Evolutionary conservation across 1,140 invertebrate genomes (phyloP).

Genomic region (Popillia japonica): DNA sequence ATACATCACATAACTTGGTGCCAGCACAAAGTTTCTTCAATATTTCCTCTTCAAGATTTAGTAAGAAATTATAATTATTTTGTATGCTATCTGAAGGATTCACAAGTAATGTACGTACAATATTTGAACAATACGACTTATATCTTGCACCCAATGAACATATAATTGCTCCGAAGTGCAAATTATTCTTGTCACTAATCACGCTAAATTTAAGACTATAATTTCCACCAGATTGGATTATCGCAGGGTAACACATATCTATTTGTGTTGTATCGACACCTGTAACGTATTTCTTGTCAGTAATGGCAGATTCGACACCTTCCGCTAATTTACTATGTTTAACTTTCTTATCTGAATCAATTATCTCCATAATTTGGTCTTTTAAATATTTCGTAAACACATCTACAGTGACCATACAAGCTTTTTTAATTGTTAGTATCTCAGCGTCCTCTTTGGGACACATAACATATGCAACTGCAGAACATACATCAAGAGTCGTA

Average conservation of each 20-base stretch:
- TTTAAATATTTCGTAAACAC: slow-evolving; percentile 96
- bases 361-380: slow-evolving; percentile 98
- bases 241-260: slow-evolving; percentile 98
- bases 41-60: slow-evolving; percentile 92
- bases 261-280: slow-evolving; percentile 87
- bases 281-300: slow-evolving; percentile 93
- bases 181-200: slow-evolving; percentile 89
- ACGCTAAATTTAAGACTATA: slow-evolving; percentile 98
- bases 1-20: slow-evolving; percentile 87
- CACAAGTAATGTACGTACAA: slow-evolving; percentile 96
- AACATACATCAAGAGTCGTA: slow-evolving; percentile 89
- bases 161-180: slow-evolving; percentile 97
- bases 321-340: slow-evolving; percentile 94
- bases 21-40: slow-evolving; percentile 86
- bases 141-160: slow-evolving; percentile 95
- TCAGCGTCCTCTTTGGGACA: slow-evolving; percentile 96
- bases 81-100: slow-evolving; percentile 86
- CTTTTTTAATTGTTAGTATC: slow-evolving; percentile 92
- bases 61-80: slow-evolving; percentile 92
- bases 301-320: slow-evolving; percentile 89
- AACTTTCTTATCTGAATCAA: slow-evolving; percentile 97
- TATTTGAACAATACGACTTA: slow-evolving; percentile 98
- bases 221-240: slow-evolving; percentile 97
- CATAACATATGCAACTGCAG: slow-evolving; percentile 86
- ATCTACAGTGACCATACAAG: slow-evolving; percentile 91